A percentile compares a stretch with the other conserved stretches of the same genome.
Conservation (phyloP, 2,113 vertebrate species). For the Delphinus delphis region DNA sequence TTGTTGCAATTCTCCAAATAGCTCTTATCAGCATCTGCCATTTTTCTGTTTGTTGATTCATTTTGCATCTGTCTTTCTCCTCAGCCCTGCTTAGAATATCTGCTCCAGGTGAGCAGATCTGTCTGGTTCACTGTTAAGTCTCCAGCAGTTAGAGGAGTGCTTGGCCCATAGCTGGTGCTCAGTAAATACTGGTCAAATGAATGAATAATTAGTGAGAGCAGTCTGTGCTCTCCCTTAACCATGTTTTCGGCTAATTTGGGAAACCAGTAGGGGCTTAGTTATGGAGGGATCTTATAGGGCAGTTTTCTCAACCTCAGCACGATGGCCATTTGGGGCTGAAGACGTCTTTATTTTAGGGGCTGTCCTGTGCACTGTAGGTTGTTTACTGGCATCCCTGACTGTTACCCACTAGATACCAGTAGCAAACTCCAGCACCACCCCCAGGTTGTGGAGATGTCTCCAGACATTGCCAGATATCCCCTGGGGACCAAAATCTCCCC, state of each 20-base stretch:
- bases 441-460: not conserved
- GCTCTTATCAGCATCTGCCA: fast-evolving
- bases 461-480: not conserved
- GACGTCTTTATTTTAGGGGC: not conserved
- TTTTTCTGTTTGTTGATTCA: not conserved
- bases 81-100: fast-evolving
- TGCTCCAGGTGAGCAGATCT: no score
- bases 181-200: not conserved
- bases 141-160: fast-evolving
- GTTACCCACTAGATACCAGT: not conserved
- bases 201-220: no score
- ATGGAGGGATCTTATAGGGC: no score
- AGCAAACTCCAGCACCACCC: fast-evolving
- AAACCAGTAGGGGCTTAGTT: not conserved
- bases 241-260: not conserved
- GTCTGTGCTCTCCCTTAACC: not conserved
- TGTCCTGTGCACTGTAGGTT: not conserved
- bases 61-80: not conserved
- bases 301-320: not conserved
- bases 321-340: fast-evolving
- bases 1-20: not conserved
- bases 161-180: fast-evolving
- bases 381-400: not conserved
- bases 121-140: not conserved
- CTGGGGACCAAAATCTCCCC: fast-evolving